These are phyloP conservation scores for Ophion obscuratus DNA, from an alignment of 2,888 invertebrate species.

Conservation along the genomic window DNA sequence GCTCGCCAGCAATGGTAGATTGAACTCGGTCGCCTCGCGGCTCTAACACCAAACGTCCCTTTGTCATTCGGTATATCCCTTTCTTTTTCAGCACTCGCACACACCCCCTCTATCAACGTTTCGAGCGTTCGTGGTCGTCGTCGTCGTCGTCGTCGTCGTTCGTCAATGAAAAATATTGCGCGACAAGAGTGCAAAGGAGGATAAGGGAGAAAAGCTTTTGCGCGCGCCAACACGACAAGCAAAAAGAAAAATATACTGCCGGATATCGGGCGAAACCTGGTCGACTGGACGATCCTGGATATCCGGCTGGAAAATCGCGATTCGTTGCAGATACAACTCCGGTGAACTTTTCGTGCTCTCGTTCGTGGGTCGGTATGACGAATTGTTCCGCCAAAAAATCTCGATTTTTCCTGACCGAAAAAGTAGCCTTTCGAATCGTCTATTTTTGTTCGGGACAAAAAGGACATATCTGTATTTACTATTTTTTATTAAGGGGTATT, in stretches of 20 bases:
- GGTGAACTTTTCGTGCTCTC: background rate
- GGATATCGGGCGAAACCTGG: slow-evolving; percentile 34
- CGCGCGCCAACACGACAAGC: too few relatives aligned
- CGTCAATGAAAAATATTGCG: slow-evolving; percentile 11
- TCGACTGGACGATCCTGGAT: slow-evolving; percentile 11
- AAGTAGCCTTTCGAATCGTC: too few relatives aligned
- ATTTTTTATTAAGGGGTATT: too few relatives aligned
- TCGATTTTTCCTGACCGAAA: too few relatives aligned
- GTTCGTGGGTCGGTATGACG: background rate
- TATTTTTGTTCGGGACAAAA: too few relatives aligned
- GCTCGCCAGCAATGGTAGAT: background rate
- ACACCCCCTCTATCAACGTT: slow-evolving; percentile 8
- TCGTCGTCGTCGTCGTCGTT: background rate
- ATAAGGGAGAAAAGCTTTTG: background rate
- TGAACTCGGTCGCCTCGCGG: background rate
- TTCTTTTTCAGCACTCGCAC: background rate
- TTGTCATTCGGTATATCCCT: slow-evolving; percentile 10
- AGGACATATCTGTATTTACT: too few relatives aligned
- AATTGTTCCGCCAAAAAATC: too few relatives aligned
- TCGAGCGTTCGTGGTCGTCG: background rate
- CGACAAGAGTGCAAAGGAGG: background rate
- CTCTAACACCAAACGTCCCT: slow-evolving; percentile 9
- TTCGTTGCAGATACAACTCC: background rate
- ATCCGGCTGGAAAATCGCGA: slow-evolving; percentile 7
- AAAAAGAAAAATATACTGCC: slow-evolving; percentile 5